These are phyloP conservation scores for Hypanus sabinus DNA, from an alignment of 2,113 vertebrate species.

Conservation along the genomic window DNA sequence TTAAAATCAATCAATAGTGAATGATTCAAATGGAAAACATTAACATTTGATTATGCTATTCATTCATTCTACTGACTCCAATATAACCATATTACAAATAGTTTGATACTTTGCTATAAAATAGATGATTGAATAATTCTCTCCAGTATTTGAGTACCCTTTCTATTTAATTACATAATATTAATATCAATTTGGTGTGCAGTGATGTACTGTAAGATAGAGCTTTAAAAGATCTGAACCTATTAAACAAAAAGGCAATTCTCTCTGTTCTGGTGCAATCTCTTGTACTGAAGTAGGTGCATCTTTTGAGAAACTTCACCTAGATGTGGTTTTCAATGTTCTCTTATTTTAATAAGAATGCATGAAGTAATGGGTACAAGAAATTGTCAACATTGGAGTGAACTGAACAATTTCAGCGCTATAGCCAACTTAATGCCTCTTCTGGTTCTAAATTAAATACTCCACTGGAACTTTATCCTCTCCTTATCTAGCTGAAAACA, in stretches of 20 bases:
- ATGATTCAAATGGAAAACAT: background rate
- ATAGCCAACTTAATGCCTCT: background rate
- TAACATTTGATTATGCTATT: conserved; percentile 13
- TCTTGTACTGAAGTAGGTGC: background rate
- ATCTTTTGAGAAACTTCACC: background rate
- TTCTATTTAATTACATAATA: background rate
- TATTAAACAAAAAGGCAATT: background rate
- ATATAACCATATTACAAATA: background rate
- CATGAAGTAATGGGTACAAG: background rate
- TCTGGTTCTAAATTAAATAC: background rate
- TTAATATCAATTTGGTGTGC: background rate
- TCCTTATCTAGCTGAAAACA: background rate
- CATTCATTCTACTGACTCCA: conserved; percentile 1
- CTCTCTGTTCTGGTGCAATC: background rate
- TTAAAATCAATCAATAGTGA: background rate
- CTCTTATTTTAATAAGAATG: background rate
- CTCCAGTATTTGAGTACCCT: background rate
- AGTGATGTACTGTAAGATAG: background rate
- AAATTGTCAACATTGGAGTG: background rate
- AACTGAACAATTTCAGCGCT: background rate
- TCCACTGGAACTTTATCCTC: background rate
- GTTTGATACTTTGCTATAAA: conserved; percentile 9
- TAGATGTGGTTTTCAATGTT: background rate
- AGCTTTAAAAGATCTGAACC: background rate
- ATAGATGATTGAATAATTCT: background rate